A percentile compares a stretch with the other conserved stretches of the same genome.
Conservation (phyloP, 1,140 invertebrate species). For the Medauroidea extradentata region DNA sequence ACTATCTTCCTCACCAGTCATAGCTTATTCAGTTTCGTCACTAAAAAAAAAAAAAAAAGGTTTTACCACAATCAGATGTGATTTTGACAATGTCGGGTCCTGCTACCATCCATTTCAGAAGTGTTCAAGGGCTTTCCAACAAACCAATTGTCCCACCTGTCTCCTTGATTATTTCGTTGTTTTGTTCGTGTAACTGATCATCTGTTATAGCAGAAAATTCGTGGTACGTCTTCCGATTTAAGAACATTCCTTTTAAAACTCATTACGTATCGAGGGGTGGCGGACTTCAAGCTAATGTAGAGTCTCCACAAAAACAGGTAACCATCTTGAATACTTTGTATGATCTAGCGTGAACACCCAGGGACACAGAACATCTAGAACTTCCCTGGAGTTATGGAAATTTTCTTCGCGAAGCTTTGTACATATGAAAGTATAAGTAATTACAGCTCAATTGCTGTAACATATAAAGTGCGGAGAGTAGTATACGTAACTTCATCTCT, state of each 20-base stretch:
- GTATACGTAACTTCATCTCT: too few relatives aligned
- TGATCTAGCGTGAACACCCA: constrained; percentile 28
- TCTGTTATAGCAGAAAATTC: constrained; percentile 21
- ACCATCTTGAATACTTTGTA: constrained; percentile 25
- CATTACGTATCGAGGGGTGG: not conserved
- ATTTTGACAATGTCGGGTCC: too few relatives aligned
- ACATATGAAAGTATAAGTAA: constrained; percentile 8
- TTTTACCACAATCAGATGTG: too few relatives aligned
- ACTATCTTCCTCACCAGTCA: too few relatives aligned
- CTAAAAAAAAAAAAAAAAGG: too few relatives aligned
- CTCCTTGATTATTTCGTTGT: constrained; percentile 23
- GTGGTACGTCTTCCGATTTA: constrained; percentile 20
- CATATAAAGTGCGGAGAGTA: too few relatives aligned
- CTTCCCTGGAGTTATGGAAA: constrained; percentile 22
- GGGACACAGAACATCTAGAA: constrained; percentile 16
- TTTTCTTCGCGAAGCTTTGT: constrained; percentile 13
- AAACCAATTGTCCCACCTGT: too few relatives aligned
- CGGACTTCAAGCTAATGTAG: constrained; percentile 3
- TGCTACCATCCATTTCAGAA: too few relatives aligned
- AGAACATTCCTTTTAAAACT: constrained; percentile 17
- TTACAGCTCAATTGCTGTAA: constrained; percentile 11
- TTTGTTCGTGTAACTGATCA: constrained; percentile 32
- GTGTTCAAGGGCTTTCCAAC: too few relatives aligned
- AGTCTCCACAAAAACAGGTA: constrained; percentile 28
- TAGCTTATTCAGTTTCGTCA: too few relatives aligned